Evolutionary conservation across 1,140 invertebrate species (phyloP).

Genomic region (silkworm (Bombyx mori)): DNA sequence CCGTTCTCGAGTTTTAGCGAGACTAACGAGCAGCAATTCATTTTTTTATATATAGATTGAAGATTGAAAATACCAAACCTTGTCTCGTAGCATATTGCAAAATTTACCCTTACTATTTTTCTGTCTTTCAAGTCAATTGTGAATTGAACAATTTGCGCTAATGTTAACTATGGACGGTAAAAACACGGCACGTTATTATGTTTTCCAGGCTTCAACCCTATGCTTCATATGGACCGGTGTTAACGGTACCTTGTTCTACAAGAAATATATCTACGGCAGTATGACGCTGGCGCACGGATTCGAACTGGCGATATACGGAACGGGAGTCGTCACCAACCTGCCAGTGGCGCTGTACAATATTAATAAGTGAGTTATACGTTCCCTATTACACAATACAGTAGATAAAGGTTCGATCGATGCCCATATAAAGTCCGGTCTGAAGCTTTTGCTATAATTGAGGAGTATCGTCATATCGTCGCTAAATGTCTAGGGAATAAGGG

Average conservation of each 20-base stretch:
- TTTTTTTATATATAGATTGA: no score
- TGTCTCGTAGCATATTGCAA: no score
- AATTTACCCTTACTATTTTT: no score
- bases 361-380: conserved; percentile 78
- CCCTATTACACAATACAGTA: background rate
- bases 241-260: conserved; percentile 85
- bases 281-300: conserved; percentile 83
- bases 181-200: conserved; percentile 4
- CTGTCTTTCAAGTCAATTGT: no score
- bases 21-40: no score
- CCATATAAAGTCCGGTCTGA: no score
- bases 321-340: conserved; percentile 85
- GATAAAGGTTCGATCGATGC: no score
- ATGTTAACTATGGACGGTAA: no score
- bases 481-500: no score
- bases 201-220: conserved; percentile 49
- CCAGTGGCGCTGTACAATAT: conserved; percentile 92
- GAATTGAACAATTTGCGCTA: no score
- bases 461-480: background rate
- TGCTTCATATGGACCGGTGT: conserved; percentile 74
- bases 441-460: background rate
- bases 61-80: no score
- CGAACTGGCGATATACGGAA: conserved; percentile 88
- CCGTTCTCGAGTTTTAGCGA: no score
- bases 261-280: conserved; percentile 80